These are phyloP conservation scores for Lytechinus pictus DNA, from an alignment of 35 echinoderm and acorn worm species.

Conservation along the genomic window DNA sequence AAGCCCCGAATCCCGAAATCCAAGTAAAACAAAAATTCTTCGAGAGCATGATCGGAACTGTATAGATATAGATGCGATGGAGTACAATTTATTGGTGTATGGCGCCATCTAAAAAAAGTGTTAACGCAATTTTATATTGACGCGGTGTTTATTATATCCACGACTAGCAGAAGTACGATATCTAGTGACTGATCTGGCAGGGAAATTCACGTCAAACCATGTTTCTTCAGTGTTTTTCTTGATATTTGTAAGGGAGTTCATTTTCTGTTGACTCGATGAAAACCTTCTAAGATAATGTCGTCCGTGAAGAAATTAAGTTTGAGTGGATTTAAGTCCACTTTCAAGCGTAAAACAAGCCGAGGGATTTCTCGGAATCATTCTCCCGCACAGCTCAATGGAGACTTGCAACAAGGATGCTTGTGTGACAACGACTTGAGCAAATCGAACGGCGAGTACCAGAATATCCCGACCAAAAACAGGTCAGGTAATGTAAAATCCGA, in stretches of 20 bases:
- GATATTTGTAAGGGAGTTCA: neutral
- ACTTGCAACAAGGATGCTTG: neutral
- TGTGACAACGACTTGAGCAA: neutral
- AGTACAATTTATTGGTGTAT: neutral
- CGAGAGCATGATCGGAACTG: no score
- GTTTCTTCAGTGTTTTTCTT: neutral
- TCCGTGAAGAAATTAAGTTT: slow-evolving; percentile 63
- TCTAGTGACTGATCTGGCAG: neutral
- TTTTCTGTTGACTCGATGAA: neutral
- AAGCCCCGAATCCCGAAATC: no score
- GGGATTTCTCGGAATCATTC: neutral
- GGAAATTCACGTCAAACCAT: neutral
- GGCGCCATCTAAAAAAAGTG: neutral
- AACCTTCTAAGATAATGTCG: slow-evolving; percentile 44
- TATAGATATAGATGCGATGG: no score
- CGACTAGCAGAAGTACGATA: no score
- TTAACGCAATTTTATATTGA: no score
- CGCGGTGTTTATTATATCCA: no score
- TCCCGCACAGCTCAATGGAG: neutral
- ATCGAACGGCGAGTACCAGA: neutral
- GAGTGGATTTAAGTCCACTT: slow-evolving; percentile 58
- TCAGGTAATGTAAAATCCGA: neutral
- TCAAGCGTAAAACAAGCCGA: slow-evolving; percentile 56
- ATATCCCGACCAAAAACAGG: slow-evolving; percentile 11
- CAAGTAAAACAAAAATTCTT: no score